Percentiles rank a stretch among this genome's conserved stretches.
Evolutionary conservation across 2,113 vertebrate genomes (phyloP).

Genomic region (Cavia porcellus): DNA sequence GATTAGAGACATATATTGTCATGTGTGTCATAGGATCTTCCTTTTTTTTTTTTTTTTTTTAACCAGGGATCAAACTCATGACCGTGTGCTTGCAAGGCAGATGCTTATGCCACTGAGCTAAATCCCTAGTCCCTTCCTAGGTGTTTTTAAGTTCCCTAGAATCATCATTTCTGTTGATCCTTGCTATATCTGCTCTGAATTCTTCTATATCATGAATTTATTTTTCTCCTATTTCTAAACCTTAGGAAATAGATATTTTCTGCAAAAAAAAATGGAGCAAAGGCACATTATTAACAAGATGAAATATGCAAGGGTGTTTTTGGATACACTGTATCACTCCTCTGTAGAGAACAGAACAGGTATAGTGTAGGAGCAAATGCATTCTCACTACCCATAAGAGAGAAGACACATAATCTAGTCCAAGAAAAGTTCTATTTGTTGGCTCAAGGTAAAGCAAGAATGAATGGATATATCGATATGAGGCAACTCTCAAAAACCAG

Average conservation of each 20-base stretch:
- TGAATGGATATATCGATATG: not conserved
- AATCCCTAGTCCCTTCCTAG: not conserved
- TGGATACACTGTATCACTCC: not conserved
- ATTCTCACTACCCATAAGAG: not conserved
- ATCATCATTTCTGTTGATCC: conserved; percentile 7
- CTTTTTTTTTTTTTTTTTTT: not conserved
- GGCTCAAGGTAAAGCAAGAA: not conserved
- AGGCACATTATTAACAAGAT: not conserved
- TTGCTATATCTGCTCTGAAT: not conserved
- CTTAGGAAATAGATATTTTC: not conserved
- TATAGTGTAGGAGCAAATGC: not conserved
- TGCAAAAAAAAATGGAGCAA: not conserved
- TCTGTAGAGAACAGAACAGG: not conserved
- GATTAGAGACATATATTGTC: not conserved
- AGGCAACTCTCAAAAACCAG: not conserved
- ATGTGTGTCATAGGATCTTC: not conserved
- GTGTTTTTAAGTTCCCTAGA: conserved; percentile 49
- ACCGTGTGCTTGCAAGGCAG: no score
- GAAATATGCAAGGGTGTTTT: not conserved
- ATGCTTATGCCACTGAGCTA: no score
- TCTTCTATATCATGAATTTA: not conserved
- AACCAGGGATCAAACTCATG: no score
- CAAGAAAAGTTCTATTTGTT: not conserved
- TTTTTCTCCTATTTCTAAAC: not conserved
- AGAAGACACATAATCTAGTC: not conserved